Base-by-base conservation (phyloP, 2,797 vertebrate species). In the Tangara arthus region DNA sequence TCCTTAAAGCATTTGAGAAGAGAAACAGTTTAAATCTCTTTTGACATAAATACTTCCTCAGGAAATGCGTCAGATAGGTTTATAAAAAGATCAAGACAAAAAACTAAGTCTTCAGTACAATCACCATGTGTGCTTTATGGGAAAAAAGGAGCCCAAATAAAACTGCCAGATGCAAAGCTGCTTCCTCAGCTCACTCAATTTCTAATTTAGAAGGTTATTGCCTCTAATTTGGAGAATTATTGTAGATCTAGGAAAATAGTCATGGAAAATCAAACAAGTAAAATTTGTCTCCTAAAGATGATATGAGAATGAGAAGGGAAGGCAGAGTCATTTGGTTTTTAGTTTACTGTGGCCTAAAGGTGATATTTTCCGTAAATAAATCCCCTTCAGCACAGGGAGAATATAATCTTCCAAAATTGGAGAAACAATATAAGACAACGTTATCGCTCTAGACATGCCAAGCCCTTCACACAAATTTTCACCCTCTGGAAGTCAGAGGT, bases 201-300 rank as follows among this genome's bases (percentile, higher is more conserved):
- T 92, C 88, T 89, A 94, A 96, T 87, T 96, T 93, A 95, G 90
- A 92, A 93, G 65, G 89, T 87, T 86, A 69, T 86, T 94, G 88
- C 65, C 96, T 91, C 87, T 85, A 95, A 96, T 81, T 96, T 95
- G 94, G 92, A 92, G 90, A 49, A 86, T 89, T 83, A 47, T 85
- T 93, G 89, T 96, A 97, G 95, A 96, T 75, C 97, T 97, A 96
- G 96, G 96, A 97, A 95, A 94, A 16, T 12, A 9, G 91, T 96
- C 92, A 94, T 96, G 96, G 96, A 95, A 96, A 94, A 71, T 96
- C 96, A 97, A 95, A 95, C 57, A 91, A 42, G 89, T 94, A 97
- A 98, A 97, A 98, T 98, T 97, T 98, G 97, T 98, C 98, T 98
- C 95, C 22, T 35, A 97, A 97, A 97, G 93, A 97, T 98, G 96